Percentiles rank a stretch among this genome's conserved stretches.
Conservation (phyloP, 2,797 vertebrate genomes). For the Dallia pectoralis region DNA sequence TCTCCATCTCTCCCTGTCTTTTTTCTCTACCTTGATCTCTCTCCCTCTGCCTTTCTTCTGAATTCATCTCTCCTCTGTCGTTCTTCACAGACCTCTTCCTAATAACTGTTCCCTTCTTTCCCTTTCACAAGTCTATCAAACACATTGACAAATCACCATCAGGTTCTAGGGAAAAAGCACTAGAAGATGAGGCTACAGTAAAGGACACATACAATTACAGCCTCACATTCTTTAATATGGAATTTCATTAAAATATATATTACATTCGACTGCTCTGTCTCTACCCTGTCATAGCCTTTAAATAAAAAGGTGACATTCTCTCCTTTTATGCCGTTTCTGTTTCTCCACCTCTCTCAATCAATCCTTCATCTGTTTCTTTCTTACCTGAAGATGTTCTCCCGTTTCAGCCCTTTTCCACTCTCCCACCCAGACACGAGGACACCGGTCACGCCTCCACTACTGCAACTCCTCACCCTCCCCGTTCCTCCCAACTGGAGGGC, state of each 20-base stretch:
- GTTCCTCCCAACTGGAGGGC: not conserved
- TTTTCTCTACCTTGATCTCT: not conserved
- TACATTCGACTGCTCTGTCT: no score
- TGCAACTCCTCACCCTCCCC: conserved; percentile 13
- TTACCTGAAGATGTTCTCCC: not conserved
- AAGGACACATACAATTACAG: not conserved
- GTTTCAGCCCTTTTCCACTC: conserved; percentile 6
- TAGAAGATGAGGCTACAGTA: not conserved
- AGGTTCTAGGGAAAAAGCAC: not conserved
- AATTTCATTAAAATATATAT: not conserved
- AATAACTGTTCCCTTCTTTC: not conserved
- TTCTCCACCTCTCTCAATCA: not conserved
- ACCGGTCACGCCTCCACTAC: not conserved
- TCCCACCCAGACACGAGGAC: not conserved
- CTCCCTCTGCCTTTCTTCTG: not conserved
- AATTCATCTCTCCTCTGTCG: not conserved
- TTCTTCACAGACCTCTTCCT: not conserved
- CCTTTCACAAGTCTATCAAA: not conserved
- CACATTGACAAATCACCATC: not conserved
- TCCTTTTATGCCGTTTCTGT: not conserved
- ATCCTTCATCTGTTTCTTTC: not conserved
- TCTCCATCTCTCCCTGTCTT: conserved; percentile 1
- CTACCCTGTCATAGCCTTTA: not conserved
- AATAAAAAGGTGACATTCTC: not conserved
- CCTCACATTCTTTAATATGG: conserved; percentile 1